Conservation (phyloP, 2,797 vertebrate species). For the Lacerta bilineata region DNA sequence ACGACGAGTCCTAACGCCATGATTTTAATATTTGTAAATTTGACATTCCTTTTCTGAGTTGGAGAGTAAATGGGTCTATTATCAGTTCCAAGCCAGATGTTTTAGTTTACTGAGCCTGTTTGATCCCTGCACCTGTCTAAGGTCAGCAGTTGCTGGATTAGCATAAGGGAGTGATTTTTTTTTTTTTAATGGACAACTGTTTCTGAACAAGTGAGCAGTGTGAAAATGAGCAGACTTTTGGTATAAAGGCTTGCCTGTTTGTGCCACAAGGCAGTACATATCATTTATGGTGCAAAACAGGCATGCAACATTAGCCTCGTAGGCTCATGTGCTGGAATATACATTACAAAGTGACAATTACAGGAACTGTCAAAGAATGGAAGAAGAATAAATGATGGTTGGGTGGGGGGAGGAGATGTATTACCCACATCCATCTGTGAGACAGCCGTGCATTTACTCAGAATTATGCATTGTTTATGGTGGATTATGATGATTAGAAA, state of each 20-base stretch:
- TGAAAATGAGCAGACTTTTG: conserved; percentile 84
- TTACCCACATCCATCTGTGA: conserved; percentile 82
- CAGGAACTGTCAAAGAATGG: conserved; percentile 69
- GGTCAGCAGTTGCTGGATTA: conserved; percentile 87
- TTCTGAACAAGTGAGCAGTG: conserved; percentile 83
- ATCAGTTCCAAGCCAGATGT: conserved; percentile 86
- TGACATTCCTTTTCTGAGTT: conserved; percentile 76
- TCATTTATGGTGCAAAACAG: conserved; percentile 74
- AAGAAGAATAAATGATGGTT: conserved; percentile 62
- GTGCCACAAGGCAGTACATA: conserved; percentile 80
- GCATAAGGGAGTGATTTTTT: conserved; percentile 81
- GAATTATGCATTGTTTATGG: conserved; percentile 85
- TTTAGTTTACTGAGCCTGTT: conserved; percentile 84
- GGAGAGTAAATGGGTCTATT: conserved; percentile 83
- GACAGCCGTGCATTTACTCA: conserved; percentile 83
- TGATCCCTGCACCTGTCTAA: conserved; percentile 88
- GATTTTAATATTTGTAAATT: conserved; percentile 81
- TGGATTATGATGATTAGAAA: conserved; percentile 83
- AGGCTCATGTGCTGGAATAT: conserved; percentile 72
- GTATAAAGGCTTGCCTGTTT: conserved; percentile 86
- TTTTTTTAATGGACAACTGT: conserved; percentile 85
- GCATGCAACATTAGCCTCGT: conserved; percentile 71
- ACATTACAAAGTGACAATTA: conserved; percentile 80
- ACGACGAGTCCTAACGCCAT: conserved; percentile 74
- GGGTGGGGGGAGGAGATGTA: conserved; percentile 71